Conservation (phyloP, 2,797 vertebrate genomes). For the Gadopsis bispinosus region DNA sequence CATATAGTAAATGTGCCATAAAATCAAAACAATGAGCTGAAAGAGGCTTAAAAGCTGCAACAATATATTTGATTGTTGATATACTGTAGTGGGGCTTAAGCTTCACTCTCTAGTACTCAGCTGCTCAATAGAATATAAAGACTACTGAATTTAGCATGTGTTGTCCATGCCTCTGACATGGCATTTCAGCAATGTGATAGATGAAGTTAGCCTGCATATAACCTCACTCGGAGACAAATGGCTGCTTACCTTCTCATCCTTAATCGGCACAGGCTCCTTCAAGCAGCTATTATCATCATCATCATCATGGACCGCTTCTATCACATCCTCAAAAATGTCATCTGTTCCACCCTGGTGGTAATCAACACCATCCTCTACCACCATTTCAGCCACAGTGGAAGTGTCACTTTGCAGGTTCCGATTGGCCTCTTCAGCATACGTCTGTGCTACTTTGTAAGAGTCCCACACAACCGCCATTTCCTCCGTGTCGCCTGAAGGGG, state of each 20-base stretch:
- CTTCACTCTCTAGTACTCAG: background rate
- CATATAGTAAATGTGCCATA: background rate
- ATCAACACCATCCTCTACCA: slow-evolving; percentile 2
- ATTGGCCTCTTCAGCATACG: slow-evolving; percentile 12
- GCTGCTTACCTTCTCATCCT: slow-evolving; percentile 44
- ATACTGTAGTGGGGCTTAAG: background rate
- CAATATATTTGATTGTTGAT: background rate
- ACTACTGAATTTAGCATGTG: background rate
- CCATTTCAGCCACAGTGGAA: background rate
- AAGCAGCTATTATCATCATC: background rate
- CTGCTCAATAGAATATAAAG: background rate
- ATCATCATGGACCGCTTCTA: slow-evolving; percentile 4
- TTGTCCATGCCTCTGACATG: background rate
- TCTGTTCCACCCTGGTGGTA: background rate
- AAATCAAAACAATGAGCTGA: background rate
- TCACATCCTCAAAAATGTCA: background rate
- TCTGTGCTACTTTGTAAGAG: background rate
- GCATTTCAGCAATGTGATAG: background rate
- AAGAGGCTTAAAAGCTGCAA: background rate
- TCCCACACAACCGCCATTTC: slow-evolving; percentile 1
- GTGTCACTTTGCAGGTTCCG: background rate
- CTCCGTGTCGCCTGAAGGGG: background rate
- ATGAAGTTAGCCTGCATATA: background rate
- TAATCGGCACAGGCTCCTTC: slow-evolving; percentile 9
- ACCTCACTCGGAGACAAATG: background rate